Evolutionary conservation across 2,113 vertebrate species (phyloP).

Genomic region (Asarcornis scutulata): DNA sequence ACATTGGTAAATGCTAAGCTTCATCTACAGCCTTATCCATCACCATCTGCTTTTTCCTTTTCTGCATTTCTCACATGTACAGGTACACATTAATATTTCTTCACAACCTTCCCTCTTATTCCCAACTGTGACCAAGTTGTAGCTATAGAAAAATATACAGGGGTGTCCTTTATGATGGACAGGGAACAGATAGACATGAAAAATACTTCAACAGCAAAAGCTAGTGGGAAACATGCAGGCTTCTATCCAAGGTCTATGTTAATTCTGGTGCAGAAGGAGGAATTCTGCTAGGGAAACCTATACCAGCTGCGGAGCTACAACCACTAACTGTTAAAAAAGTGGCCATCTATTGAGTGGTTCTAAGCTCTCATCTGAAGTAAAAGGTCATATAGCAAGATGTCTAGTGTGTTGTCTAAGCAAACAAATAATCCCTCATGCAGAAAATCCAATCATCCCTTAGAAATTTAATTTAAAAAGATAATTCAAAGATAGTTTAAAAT

Average conservation of each 20-base stretch:
- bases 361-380: not conserved
- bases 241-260: not conserved
- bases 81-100: not conserved
- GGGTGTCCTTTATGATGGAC: not conserved
- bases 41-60: not conserved
- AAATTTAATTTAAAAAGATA: constrained; percentile 69
- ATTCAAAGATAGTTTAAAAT: constrained; percentile 68
- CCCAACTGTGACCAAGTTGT: not conserved
- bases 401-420: constrained; percentile 36
- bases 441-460: constrained; percentile 38
- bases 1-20: not conserved
- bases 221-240: not conserved
- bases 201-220: not conserved
- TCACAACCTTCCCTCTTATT: not conserved
- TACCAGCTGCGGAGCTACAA: not conserved
- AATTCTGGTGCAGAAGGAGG: not conserved
- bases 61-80: not conserved
- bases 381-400: not conserved
- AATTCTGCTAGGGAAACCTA: not conserved
- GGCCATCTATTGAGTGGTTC: not conserved
- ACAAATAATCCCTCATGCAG: constrained; percentile 35
- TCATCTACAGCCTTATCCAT: not conserved
- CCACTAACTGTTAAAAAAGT: not conserved
- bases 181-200: not conserved
- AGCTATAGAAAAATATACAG: not conserved